These are phyloP conservation scores for Fissipunctia ypsillon DNA, from an alignment of 2,888 invertebrate species.

Conservation along the genomic window DNA sequence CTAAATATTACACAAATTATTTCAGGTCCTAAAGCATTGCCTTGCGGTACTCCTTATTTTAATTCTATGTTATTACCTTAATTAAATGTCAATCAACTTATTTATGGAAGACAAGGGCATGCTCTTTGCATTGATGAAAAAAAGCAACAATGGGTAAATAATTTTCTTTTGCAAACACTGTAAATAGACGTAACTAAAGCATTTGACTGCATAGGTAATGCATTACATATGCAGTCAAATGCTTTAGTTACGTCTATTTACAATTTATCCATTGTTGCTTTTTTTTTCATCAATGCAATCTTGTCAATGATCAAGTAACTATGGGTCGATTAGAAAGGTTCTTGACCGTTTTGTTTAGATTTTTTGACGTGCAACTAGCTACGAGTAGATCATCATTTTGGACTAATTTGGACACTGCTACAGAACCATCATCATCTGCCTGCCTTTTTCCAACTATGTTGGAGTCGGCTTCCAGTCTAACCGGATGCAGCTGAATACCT, in stretches of 20 bases:
- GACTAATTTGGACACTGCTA: no score
- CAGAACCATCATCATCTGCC: no score
- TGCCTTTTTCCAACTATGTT: no score
- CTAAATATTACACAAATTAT: background rate
- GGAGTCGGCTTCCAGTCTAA: no score
- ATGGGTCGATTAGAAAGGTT: constrained; percentile 4
- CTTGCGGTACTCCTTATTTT: background rate
- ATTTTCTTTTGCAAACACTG: no score
- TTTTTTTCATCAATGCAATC: background rate
- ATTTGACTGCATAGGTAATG: constrained; percentile 23
- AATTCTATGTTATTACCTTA: background rate
- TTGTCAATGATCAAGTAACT: background rate
- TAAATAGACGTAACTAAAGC: background rate
- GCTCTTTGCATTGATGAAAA: background rate
- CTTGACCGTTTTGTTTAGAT: background rate
- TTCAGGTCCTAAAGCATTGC: background rate
- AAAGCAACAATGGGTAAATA: constrained; percentile 1
- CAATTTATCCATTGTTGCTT: background rate
- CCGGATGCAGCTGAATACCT: no score
- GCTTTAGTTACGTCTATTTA: background rate
- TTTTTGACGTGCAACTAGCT: background rate
- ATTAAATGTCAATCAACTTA: background rate
- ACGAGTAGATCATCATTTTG: no score
- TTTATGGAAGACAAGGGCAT: background rate
- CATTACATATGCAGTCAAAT: constrained; percentile 23